Evolutionary conservation across 2,888 invertebrate genomes (phyloP), one percentile per base, ranked within the genome.

Genomic region (Steinernema carpocapsae): DNA sequence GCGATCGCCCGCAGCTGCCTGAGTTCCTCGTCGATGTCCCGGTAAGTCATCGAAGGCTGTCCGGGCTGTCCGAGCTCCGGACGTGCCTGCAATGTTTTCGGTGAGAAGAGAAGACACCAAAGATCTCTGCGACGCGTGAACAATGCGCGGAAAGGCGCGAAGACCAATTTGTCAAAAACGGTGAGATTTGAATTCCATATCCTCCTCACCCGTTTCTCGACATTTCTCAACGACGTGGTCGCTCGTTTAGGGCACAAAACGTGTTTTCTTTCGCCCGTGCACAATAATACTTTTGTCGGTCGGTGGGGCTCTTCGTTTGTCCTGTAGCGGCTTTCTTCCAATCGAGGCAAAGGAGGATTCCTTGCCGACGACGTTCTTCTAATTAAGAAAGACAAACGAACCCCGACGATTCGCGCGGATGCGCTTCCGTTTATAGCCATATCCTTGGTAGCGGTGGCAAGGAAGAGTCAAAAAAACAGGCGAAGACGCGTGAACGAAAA

Each of bases 301-400:
- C n/a, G n/a, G n/a, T n/a, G n/a, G n/a, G n/a, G n/a, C n/a, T n/a
- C n/a, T n/a, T n/a, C n/a, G n/a, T n/a, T n/a, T n/a, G n/a, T n/a
- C n/a, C n/a, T n/a, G n/a, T n/a, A n/a, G n/a, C n/a, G n/a, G n/a
- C n/a, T n/a, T n/a, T n/a, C n/a, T n/a, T n/a, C n/a, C n/a, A n/a
- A n/a, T n/a, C n/a, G n/a, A n/a, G n/a, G n/a, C n/a, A n/a, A n/a
- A n/a, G n/a, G n/a, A n/a, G n/a, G n/a, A n/a, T n/a, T n/a, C n/a
- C 2, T 56, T 10, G 6, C 6, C 56, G 3, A 6, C 22, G 4
- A 10, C 56, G 56, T 56, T 56, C 26, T 56, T 26, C 26, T 56
- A 56, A 56, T 56, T 56, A 26, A 56, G 56, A 6, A 56, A 56
- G 56, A 56, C 56, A 56, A 56, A 56, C 26, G 56, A 56, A 56